These are phyloP conservation scores for Sibirionetta formosa DNA, from an alignment of 2,797 vertebrate genomes.

Conservation along the genomic window DNA sequence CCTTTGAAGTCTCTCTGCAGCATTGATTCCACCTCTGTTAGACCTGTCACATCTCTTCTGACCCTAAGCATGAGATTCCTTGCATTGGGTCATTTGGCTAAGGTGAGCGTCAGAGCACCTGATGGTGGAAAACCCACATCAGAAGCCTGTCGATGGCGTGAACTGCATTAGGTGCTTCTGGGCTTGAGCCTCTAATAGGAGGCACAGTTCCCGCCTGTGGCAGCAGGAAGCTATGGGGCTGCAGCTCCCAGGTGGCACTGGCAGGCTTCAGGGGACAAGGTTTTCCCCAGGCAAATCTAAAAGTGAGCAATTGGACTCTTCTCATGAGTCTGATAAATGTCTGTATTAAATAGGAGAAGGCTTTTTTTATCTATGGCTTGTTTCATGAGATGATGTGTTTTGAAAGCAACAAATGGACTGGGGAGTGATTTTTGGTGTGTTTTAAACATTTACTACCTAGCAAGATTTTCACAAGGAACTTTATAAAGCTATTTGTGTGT, in stretches of 20 bases:
- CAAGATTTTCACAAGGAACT: not conserved
- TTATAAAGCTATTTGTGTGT: constrained; percentile 54
- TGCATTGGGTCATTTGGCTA: not conserved
- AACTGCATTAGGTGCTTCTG: not conserved
- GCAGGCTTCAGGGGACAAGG: not conserved
- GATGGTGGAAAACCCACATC: not conserved
- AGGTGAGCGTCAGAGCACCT: not conserved
- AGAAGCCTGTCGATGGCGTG: not conserved
- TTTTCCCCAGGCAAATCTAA: not conserved
- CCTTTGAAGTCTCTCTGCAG: not conserved
- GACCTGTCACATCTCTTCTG: not conserved
- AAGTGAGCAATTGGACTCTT: fast-evolving
- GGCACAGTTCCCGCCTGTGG: fast-evolving
- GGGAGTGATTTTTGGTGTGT: not conserved
- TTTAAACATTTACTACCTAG: not conserved
- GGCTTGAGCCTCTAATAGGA: not conserved
- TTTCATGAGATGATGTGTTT: not conserved
- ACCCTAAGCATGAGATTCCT: not conserved
- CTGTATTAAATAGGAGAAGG: not conserved
- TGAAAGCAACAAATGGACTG: not conserved
- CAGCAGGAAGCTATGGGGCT: not conserved
- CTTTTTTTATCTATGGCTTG: fast-evolving
- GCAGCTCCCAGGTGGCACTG: fast-evolving
- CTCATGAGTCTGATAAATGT: fast-evolving
- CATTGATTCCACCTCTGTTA: not conserved